A percentile compares a stretch with the other conserved stretches of the same genome.
phyloP scores from a whole-genome alignment of 2,797 vertebrate genomes.

The Syncerus caffer region DNA sequence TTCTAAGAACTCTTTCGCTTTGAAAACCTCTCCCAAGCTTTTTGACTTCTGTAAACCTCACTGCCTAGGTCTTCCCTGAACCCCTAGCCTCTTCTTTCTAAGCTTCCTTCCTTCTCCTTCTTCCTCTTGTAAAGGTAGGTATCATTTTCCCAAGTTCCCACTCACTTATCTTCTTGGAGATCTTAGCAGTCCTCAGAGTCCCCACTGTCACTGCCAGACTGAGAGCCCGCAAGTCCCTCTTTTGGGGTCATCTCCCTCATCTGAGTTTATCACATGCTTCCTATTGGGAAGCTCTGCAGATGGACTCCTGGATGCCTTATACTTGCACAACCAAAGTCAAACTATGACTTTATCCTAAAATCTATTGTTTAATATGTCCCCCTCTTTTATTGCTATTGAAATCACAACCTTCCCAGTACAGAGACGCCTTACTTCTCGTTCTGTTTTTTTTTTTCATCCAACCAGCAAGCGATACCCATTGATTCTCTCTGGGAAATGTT shows the following conservation, averaged over 20 bases:
- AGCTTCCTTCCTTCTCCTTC: neutral
- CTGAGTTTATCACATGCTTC: neutral
- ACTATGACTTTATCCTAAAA: neutral
- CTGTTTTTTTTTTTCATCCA: neutral
- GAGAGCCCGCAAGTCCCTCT: neutral
- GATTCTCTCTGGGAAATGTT: neutral
- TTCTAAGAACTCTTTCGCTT: neutral
- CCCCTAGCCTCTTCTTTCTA: neutral
- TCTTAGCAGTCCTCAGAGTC: neutral
- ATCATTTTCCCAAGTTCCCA: neutral
- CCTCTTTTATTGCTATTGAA: neutral
- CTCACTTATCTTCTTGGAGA: neutral
- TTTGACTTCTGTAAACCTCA: neutral
- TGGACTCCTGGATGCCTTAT: neutral
- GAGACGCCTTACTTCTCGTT: neutral
- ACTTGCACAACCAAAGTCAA: neutral
- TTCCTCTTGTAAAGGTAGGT: neutral
- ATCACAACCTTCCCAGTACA: neutral
- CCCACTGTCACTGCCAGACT: neutral
- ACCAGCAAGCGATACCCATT: neutral
- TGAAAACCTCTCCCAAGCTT: neutral
- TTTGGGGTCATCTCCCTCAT: neutral
- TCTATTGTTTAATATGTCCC: neutral
- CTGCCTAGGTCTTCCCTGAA: neutral
- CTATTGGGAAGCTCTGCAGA: neutral